Conservation (phyloP, 2,113 vertebrate species). For the Ondatra zibethicus region DNA sequence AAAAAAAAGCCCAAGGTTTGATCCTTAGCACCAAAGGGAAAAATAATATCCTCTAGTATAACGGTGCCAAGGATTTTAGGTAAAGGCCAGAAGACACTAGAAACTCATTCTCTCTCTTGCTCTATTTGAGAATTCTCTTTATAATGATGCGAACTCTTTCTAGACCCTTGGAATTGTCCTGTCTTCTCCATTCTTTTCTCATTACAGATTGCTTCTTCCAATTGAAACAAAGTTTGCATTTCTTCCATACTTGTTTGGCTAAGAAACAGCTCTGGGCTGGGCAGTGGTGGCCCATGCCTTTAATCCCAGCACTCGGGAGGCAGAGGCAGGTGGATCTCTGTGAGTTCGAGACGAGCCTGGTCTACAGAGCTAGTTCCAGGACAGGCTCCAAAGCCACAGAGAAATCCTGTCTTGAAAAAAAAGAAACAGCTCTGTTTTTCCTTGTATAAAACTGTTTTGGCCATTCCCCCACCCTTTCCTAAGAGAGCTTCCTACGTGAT, state of each 20-base stretch:
- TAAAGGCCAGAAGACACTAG: background rate
- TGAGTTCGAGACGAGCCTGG: too few species aligned
- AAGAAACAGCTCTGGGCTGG: constrained; percentile 20
- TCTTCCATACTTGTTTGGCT: constrained; percentile 2
- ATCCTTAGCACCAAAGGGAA: background rate
- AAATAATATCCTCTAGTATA: background rate
- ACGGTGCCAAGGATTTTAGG: background rate
- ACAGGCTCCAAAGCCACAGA: too few species aligned
- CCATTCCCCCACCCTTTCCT: constrained; percentile 13
- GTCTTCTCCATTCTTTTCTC: constrained; percentile 3
- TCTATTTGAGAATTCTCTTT: background rate
- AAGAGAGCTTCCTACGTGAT: constrained; percentile 30
- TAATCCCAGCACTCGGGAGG: too few species aligned
- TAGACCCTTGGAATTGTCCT: background rate
- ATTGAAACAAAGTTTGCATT: constrained; percentile 13
- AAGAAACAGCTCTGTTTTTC: constrained; percentile 32
- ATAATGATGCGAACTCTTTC: background rate
- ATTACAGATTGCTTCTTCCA: background rate
- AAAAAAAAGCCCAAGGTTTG: background rate
- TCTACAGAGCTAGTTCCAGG: too few species aligned
- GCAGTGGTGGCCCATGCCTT: too few species aligned
- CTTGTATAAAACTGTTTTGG: constrained; percentile 8
- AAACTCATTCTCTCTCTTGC: background rate
- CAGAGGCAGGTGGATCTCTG: too few species aligned
- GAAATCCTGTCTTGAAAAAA: too few species aligned